Evolutionary conservation across 2,888 invertebrate species (phyloP).

Genomic region (Phalangium opilio): DNA sequence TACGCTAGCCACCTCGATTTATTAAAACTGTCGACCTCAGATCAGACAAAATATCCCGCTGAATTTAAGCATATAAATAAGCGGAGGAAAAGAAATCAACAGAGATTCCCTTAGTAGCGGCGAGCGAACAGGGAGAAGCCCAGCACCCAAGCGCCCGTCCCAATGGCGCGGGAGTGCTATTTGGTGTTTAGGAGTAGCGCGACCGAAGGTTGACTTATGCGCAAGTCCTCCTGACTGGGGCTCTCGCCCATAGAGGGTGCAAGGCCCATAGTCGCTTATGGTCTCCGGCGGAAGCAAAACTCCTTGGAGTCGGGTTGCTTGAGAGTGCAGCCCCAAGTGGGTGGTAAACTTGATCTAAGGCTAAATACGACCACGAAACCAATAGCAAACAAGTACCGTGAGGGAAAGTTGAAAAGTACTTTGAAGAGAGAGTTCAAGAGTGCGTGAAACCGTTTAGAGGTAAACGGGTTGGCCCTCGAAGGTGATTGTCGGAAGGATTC

Average conservation of each 20-base stretch:
- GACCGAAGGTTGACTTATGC: constrained; percentile 6
- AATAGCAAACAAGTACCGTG: constrained; percentile 51
- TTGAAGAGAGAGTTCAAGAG: constrained; percentile 48
- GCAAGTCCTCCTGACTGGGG: background rate
- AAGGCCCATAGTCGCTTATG: background rate
- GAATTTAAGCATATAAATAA: constrained; percentile 51
- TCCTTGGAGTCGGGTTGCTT: constrained; percentile 44
- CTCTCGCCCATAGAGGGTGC: background rate
- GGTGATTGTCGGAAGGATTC: constrained; percentile 19
- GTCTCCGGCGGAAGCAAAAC: constrained; percentile 20
- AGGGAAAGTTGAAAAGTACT: constrained; percentile 55
- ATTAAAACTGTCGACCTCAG: constrained; percentile 26
- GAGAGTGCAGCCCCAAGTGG: constrained; percentile 45
- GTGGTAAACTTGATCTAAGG: constrained; percentile 43
- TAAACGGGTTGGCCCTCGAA: constrained; percentile 31
- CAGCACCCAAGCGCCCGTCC: constrained; percentile 46
- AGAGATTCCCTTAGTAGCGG: constrained; percentile 46
- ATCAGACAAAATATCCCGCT: constrained; percentile 33
- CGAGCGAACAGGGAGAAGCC: constrained; percentile 46
- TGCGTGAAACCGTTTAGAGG: constrained; percentile 37
- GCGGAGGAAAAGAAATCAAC: constrained; percentile 54
- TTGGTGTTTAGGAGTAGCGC: constrained; percentile 1
- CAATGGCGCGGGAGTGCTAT: too few relatives aligned
- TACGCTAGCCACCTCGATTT: too few relatives aligned
- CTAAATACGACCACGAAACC: constrained; percentile 47